These are phyloP conservation scores for Scyliorhinus canicula DNA, from an alignment of 2,797 vertebrate genomes.

Conservation along the genomic window DNA sequence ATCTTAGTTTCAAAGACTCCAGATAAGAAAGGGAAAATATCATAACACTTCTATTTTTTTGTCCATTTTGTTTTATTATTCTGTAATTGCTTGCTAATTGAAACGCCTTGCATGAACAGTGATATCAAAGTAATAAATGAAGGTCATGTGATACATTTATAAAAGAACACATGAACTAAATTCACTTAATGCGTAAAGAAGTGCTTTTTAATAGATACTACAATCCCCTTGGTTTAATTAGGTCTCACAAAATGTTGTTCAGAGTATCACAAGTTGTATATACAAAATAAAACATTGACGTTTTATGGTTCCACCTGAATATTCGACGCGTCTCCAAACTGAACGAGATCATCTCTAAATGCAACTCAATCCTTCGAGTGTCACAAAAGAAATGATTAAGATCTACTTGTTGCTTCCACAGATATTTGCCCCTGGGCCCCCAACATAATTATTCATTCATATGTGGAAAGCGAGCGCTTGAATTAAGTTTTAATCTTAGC, in stretches of 20 bases:
- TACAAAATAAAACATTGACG: not conserved
- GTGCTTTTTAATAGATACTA: not conserved
- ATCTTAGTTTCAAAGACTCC: not conserved
- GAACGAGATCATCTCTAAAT: not conserved
- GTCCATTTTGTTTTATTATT: not conserved
- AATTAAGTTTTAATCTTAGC: constrained; percentile 29
- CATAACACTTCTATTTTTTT: not conserved
- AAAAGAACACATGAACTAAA: not conserved
- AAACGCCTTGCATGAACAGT: not conserved
- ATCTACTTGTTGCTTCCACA: constrained; percentile 11
- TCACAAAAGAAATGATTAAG: constrained; percentile 26
- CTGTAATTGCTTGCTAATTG: not conserved
- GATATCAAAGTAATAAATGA: not conserved
- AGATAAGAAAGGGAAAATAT: not conserved
- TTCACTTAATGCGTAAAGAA: not conserved
- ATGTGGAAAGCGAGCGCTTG: not conserved
- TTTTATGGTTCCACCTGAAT: constrained; percentile 6
- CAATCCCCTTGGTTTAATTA: constrained; percentile 24
- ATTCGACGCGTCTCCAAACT: not conserved
- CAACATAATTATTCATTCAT: not conserved
- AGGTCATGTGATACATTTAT: not conserved
- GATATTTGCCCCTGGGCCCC: not conserved
- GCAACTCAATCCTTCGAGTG: constrained; percentile 10
- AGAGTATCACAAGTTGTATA: not conserved
- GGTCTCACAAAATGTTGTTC: not conserved